phyloP scores from a whole-genome alignment of 2,797 vertebrate species.

The Dicrostonyx torquatus region DNA sequence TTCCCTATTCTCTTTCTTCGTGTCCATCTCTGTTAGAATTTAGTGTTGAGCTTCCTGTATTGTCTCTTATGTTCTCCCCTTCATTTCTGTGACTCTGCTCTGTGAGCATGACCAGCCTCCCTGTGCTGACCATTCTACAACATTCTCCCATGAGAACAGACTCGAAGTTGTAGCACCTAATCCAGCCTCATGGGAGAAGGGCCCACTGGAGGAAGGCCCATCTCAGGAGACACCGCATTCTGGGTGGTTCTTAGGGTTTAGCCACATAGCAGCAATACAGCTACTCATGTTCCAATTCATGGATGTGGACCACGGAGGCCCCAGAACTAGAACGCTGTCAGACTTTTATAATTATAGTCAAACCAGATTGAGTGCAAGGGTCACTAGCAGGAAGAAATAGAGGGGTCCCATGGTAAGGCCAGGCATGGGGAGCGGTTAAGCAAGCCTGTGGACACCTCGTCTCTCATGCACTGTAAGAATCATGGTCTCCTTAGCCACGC shows the following conservation, averaged over 20 bases:
- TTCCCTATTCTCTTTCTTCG: not conserved
- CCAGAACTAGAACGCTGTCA: not conserved
- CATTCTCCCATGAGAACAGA: not conserved
- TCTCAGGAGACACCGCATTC: not conserved
- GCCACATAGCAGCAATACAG: not conserved
- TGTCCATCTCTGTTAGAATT: not conserved
- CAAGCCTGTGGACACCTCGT: rapidly evolving
- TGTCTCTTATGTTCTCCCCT: too few relatives aligned
- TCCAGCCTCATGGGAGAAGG: not conserved
- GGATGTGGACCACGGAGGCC: not conserved
- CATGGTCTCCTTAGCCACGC: not conserved
- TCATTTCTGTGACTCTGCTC: not conserved
- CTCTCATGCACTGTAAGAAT: not conserved
- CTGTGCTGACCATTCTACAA: not conserved
- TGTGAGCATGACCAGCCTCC: not conserved
- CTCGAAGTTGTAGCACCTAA: not conserved
- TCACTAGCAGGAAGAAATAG: not conserved
- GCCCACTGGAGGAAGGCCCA: not conserved
- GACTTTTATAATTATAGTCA: not conserved
- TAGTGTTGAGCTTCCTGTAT: not conserved
- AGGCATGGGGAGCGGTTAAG: not conserved
- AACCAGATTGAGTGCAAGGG: not conserved
- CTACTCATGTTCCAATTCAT: not conserved
- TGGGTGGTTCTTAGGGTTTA: not conserved
- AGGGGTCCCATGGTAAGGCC: not conserved